phyloP scores from a whole-genome alignment of 37 sponge, comb jelly and placozoan species.

The Chondrosia reniformis region DNA sequence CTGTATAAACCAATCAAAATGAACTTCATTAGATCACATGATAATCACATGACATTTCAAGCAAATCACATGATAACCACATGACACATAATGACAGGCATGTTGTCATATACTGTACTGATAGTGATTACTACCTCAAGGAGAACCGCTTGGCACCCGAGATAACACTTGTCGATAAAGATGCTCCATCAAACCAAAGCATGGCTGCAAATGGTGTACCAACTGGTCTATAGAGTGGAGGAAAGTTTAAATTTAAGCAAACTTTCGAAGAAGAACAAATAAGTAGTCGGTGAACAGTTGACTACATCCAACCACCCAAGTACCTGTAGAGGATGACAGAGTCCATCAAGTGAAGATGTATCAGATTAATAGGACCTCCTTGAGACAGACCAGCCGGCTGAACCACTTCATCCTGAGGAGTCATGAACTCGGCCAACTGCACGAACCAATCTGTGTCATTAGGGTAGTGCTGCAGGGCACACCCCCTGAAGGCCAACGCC shows the following conservation, averaged over 20 bases:
- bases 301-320: neutral
- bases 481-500: neutral
- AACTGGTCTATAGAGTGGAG: slow-evolving; percentile 45
- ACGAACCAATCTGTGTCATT: neutral
- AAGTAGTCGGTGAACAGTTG: no score
- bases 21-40: no score
- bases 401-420: no score
- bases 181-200: slow-evolving; percentile 41
- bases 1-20: no score
- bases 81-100: neutral
- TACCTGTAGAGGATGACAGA: slow-evolving; percentile 69
- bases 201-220: slow-evolving; percentile 39
- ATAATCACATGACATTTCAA: neutral
- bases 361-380: slow-evolving; percentile 17
- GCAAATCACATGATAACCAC: neutral
- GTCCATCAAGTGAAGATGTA: slow-evolving; percentile 58
- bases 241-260: no score
- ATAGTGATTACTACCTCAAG: slow-evolving; percentile 29
- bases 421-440: neutral
- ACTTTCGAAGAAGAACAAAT: no score
- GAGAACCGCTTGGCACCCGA: slow-evolving; percentile 42
- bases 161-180: slow-evolving; percentile 71
- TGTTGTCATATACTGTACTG: neutral
- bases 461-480: neutral
- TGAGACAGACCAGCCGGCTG: no score